phyloP scores from a whole-genome alignment of 2,113 vertebrate genomes.

The Nerophis ophidion region DNA sequence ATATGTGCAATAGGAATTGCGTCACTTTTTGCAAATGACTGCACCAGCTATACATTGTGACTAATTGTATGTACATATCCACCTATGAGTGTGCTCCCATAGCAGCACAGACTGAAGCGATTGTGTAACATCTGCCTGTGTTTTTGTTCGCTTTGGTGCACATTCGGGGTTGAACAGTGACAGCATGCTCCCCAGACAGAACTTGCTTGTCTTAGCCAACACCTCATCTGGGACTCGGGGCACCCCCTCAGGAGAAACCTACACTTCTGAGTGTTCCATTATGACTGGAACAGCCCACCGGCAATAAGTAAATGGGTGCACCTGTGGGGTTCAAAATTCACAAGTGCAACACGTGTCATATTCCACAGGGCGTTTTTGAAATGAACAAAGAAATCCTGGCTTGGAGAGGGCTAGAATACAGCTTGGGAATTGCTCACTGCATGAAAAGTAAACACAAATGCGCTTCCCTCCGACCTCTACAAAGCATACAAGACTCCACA shows the following conservation, averaged over 20 bases:
- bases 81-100: not conserved
- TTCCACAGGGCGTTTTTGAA: constrained; percentile 25
- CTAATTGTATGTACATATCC: not conserved
- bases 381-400: constrained; percentile 28
- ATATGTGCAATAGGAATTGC: not conserved
- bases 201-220: constrained; percentile 18
- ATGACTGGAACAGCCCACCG: constrained; percentile 23
- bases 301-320: constrained; percentile 22
- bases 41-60: not conserved
- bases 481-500: constrained; percentile 22
- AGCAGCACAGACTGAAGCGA: not conserved
- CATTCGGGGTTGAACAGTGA: constrained; percentile 19
- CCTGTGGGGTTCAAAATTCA: constrained; percentile 24
- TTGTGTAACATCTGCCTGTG: not conserved
- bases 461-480: not conserved
- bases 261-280: constrained; percentile 23
- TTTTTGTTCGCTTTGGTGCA: constrained; percentile 9
- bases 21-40: not conserved
- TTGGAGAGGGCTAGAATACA: constrained; percentile 18
- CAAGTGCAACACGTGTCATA: constrained; percentile 12
- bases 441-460: constrained; percentile 32
- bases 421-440: constrained; percentile 25
- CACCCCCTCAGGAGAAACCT: constrained; percentile 10
- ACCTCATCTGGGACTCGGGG: constrained; percentile 22
- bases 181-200: constrained; percentile 18